A percentile compares a stretch with the other conserved stretches of the same genome.
These are phyloP conservation scores for Azemiops feae DNA, from an alignment of 2,113 vertebrate genomes.

Conservation along the genomic window DNA sequence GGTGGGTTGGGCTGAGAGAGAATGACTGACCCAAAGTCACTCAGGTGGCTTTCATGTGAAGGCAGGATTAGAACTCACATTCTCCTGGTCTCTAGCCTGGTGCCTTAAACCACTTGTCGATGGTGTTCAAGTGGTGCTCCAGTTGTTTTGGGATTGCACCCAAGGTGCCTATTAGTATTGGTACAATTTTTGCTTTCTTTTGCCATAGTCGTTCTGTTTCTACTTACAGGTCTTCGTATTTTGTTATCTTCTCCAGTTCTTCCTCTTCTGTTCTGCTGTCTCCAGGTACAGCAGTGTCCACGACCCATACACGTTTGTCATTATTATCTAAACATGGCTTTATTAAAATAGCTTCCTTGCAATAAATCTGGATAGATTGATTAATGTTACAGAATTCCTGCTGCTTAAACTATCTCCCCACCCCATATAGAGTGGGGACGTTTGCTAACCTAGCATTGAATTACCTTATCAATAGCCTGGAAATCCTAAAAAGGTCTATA, in stretches of 20 bases:
- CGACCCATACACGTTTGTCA: neutral
- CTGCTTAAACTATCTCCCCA: constrained; percentile 39
- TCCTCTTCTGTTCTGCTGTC: neutral
- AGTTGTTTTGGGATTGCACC: no score
- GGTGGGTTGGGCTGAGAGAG: no score
- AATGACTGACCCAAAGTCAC: no score
- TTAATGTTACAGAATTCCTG: constrained; percentile 24
- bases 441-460: neutral
- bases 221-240: neutral
- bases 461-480: neutral
- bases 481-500: neutral
- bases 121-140: neutral
- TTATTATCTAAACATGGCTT: neutral
- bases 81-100: no score
- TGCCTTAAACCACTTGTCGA: neutral
- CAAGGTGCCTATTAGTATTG: no score
- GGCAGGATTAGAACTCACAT: no score
- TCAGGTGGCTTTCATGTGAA: no score
- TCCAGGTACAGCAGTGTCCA: neutral
- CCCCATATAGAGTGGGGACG: neutral
- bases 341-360: constrained; percentile 29
- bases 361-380: constrained; percentile 5
- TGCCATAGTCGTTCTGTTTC: neutral
- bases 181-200: neutral
- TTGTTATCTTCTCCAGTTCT: neutral